phyloP scores from a whole-genome alignment of 2,113 vertebrate species.

The Empidonax alnorum region DNA sequence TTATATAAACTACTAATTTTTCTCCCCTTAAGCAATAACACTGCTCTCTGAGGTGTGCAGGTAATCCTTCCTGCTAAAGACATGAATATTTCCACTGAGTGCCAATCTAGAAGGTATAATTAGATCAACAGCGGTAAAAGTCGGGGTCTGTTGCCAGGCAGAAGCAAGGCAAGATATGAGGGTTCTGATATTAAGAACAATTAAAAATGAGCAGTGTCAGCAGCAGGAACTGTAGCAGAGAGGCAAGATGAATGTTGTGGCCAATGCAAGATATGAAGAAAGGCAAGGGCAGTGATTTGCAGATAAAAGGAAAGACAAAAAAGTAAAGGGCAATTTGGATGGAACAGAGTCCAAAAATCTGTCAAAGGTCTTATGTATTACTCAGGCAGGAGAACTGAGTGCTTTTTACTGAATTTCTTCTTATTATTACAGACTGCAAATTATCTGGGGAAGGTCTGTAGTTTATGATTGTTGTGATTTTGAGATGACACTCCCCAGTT shows the following conservation, averaged over 20 bases:
- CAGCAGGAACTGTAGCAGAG: not conserved
- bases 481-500: not conserved
- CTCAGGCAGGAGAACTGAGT: rapidly evolving
- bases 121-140: not conserved
- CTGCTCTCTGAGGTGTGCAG: constrained; percentile 33
- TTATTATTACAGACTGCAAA: not conserved
- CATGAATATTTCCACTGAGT: constrained; percentile 3
- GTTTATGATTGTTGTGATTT: not conserved
- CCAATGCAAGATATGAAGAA: not conserved
- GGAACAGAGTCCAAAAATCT: not conserved
- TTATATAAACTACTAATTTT: constrained; percentile 37
- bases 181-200: not conserved
- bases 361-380: not conserved
- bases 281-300: not conserved
- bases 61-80: constrained; percentile 42
- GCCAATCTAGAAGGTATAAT: constrained; percentile 30
- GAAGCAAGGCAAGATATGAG: constrained; percentile 7
- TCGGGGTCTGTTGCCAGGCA: not conserved
- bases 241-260: not conserved
- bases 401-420: not conserved
- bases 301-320: not conserved
- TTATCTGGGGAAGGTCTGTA: not conserved
- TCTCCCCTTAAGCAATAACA: constrained; percentile 21
- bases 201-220: not conserved
- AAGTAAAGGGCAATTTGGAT: not conserved